Base-by-base conservation (phyloP, 1,140 invertebrate genomes). In the Caenorhabditis remanei region DNA sequence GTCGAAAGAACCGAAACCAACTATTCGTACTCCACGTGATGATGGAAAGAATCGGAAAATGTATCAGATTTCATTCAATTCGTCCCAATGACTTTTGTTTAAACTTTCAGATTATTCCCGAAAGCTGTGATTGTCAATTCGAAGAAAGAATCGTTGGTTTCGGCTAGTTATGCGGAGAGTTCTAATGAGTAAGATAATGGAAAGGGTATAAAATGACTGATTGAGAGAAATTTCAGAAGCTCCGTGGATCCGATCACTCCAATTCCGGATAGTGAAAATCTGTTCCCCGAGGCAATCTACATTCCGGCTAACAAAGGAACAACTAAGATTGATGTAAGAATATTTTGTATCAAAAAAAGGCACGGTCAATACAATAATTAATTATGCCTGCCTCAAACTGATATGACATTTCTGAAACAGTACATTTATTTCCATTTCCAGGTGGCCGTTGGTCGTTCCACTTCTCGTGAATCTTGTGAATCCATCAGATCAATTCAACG, bases 1-100 rank as follows among this genome's bases (percentile, higher is more conserved):
- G 1, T 4, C 7, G 13, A 21, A 50, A n/a, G 14, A 50, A 11
- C 71, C 71, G 24, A 53, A 43, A n/a, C 19, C 71, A 8, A 79
- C 71, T 7, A 79, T 79, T 50, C 71, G 71, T 32, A 79, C 71
- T 21, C 71, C 71, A 53, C 6, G 9, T 9, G 71, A 79, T 24
- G 6, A 46, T 43, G 4, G 13, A 1, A 79, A 79, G 21, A 24
- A n/a, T 50, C 71, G 71, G 4, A 50, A 24, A 6, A 24, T 79
- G 71, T 79, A 9, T 46, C 5, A 19, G 5, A 19, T 46, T 16
- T 71, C 2, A 2, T 1, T 32, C 6, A 43, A 21, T 8, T 71
- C 41, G 19, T n/a, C 16, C 16, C 9, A 46, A 8, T 0, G 13
- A 14, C 50, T 21, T 9, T 32, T n/a, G 14, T 71, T 11, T 48